Base-by-base conservation (phyloP, 2,888 invertebrate species). In the Apodemia duryi region DNA sequence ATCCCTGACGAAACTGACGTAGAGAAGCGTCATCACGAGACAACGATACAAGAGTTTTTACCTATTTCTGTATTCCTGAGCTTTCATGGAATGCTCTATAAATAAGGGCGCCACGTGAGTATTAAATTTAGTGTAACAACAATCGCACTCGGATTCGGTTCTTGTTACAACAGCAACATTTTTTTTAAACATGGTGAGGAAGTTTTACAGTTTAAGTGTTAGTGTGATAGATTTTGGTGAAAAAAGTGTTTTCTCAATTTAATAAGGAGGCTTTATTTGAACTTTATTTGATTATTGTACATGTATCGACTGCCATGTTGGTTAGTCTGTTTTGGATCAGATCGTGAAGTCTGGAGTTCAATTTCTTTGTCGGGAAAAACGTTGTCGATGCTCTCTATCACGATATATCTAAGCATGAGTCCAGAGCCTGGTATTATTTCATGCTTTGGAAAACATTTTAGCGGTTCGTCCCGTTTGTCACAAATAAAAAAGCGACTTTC, bases 131-230 rank as follows among this genome's bases (percentile, higher is more conserved):
- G 91, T 91, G 91, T 91, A 89, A 89, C 86, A 86, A 81, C 90
- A 91, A 89, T 90, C 91, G 91, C 91, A 90, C 88, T 87, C 90
- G 82, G 83, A 83, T 88, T 88, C 88, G 82, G 91, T 91, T 91
- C 91, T 88, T 88, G 88, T 91, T 88, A 86, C 88, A 75, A 80
- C 86, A 81, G 80, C 77, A 82, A 82, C 83, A 80, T 81, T 84
- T 78, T 76, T 79, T 74, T 70, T 73, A 81, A 85, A 73, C 78
- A 90, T 91, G 91, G 91, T 91, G 89, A 91, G 91, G 75, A 70
- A 54, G 29, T 54, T 72, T 73, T 65, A 63, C 54, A 66, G 74
- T 74, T 67, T 51, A 68, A 71, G 75, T 75, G 74, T 49, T 35
- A 62, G 49, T 62, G 51, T 21, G 21, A 35, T 35, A 57, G 35